Percentiles rank a stretch among this genome's conserved stretches.
These are phyloP conservation scores for Diploptera punctata DNA, from an alignment of 2,888 invertebrate genomes.

Conservation along the genomic window DNA sequence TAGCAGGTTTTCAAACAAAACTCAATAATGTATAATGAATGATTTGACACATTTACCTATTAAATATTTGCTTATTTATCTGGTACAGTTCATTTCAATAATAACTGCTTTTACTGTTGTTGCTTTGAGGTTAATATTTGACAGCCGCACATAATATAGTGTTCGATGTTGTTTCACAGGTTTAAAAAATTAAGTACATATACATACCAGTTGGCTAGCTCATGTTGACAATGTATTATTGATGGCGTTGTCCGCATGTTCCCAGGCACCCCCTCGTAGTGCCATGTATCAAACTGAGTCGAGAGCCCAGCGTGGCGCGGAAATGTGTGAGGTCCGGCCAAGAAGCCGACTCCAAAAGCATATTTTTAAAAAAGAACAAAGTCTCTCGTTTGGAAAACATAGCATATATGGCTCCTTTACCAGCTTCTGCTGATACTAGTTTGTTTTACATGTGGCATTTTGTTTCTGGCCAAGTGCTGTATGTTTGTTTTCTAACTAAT, in stretches of 20 bases:
- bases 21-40: slow-evolving; percentile 6
- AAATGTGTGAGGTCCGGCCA: slow-evolving; percentile 7
- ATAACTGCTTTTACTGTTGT: background rate
- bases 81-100: slow-evolving; percentile 9
- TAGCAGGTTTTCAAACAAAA: no score
- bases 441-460: no score
- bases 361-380: no score
- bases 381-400: no score
- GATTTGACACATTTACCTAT: slow-evolving; percentile 20
- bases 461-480: no score
- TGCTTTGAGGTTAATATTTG: slow-evolving; percentile 29
- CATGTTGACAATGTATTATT: slow-evolving; percentile 31
- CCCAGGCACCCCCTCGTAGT: slow-evolving; percentile 19
- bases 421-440: no score
- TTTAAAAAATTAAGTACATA: slow-evolving; percentile 26
- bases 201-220: slow-evolving; percentile 17
- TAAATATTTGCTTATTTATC: slow-evolving; percentile 21
- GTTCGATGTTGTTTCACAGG: slow-evolving; percentile 8
- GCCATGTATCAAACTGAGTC: slow-evolving; percentile 27
- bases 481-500: no score
- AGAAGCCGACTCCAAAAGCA: background rate
- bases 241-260: slow-evolving; percentile 6
- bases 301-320: slow-evolving; percentile 10
- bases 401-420: no score
- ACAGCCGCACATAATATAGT: slow-evolving; percentile 16